A percentile compares a stretch with the other conserved stretches of the same genome.
These are phyloP conservation scores for Crenuchus spilurus DNA, from an alignment of 2,797 vertebrate genomes.

Conservation along the genomic window DNA sequence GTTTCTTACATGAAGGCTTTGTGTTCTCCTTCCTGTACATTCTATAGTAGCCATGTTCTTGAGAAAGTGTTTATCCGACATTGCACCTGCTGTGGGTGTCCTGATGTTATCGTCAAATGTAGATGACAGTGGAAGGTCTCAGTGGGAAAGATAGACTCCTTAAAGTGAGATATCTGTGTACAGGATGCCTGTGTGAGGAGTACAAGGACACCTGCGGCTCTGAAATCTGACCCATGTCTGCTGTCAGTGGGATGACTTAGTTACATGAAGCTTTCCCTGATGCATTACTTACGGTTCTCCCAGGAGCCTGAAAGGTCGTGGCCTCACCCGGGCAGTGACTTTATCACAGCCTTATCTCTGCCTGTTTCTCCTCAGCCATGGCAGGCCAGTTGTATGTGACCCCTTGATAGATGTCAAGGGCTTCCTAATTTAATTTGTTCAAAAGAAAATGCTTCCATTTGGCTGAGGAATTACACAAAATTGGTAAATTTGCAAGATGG, in stretches of 20 bases:
- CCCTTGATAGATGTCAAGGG: not conserved
- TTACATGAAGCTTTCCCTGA: slow-evolving; percentile 43
- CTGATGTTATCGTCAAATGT: slow-evolving; percentile 31
- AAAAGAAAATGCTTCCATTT: slow-evolving; percentile 32
- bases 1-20: no score
- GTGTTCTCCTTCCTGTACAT: no score
- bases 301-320: slow-evolving; percentile 28
- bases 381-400: not conserved
- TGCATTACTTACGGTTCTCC: slow-evolving; percentile 36
- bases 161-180: slow-evolving; percentile 37
- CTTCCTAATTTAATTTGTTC: not conserved
- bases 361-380: not conserved
- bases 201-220: slow-evolving; percentile 56
- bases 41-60: not conserved
- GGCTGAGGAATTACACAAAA: not conserved
- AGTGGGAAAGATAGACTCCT: slow-evolving; percentile 43
- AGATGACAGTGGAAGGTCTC: slow-evolving; percentile 28
- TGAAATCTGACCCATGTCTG: slow-evolving; percentile 59
- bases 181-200: slow-evolving; percentile 41
- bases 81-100: slow-evolving; percentile 37
- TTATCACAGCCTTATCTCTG: slow-evolving; percentile 34
- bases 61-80: not conserved
- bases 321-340: slow-evolving; percentile 14
- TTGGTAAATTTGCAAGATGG: not conserved
- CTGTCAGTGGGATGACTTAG: slow-evolving; percentile 57